Evolutionary conservation across 2,797 vertebrate genomes (phyloP).

Genomic region (Cyprinella venusta): DNA sequence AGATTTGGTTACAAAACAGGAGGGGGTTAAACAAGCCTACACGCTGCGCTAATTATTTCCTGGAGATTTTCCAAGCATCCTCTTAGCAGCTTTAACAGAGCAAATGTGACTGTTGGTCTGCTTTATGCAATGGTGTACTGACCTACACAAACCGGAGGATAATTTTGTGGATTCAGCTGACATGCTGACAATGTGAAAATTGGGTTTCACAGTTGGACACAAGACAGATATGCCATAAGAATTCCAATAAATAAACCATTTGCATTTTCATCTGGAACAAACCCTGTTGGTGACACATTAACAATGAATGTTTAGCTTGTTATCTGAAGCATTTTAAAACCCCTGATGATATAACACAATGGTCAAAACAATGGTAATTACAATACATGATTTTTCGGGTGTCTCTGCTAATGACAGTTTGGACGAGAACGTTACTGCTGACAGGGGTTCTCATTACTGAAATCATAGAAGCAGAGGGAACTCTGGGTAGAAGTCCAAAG

Average conservation of each 20-base stretch:
- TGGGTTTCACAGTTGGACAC: slow-evolving; percentile 22
- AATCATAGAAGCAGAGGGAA: slow-evolving; percentile 31
- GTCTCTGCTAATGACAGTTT: slow-evolving; percentile 29
- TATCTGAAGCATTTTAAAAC: slow-evolving; percentile 12
- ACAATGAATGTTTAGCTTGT: neutral
- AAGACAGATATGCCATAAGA: slow-evolving; percentile 11
- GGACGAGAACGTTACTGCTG: slow-evolving; percentile 29
- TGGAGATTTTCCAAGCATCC: slow-evolving; percentile 33
- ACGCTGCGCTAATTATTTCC: slow-evolving; percentile 35
- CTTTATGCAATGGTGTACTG: slow-evolving; percentile 6
- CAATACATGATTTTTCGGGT: neutral
- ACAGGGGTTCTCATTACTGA: slow-evolving; percentile 47
- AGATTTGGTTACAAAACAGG: slow-evolving; percentile 26
- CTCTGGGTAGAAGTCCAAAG: slow-evolving; percentile 21
- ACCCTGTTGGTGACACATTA: slow-evolving; percentile 12
- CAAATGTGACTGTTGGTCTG: slow-evolving; percentile 36
- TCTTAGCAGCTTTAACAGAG: slow-evolving; percentile 21
- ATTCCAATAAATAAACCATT: slow-evolving; percentile 24
- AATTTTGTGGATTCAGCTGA: slow-evolving; percentile 21
- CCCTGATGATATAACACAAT: neutral
- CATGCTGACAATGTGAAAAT: slow-evolving; percentile 40
- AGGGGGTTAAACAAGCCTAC: slow-evolving; percentile 26
- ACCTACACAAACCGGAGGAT: slow-evolving; percentile 23
- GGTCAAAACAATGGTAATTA: slow-evolving; percentile 18
- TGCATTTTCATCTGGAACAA: slow-evolving; percentile 10